Conservation (phyloP, 2,888 invertebrate genomes). For the Eutolmus rufibarbis region DNA sequence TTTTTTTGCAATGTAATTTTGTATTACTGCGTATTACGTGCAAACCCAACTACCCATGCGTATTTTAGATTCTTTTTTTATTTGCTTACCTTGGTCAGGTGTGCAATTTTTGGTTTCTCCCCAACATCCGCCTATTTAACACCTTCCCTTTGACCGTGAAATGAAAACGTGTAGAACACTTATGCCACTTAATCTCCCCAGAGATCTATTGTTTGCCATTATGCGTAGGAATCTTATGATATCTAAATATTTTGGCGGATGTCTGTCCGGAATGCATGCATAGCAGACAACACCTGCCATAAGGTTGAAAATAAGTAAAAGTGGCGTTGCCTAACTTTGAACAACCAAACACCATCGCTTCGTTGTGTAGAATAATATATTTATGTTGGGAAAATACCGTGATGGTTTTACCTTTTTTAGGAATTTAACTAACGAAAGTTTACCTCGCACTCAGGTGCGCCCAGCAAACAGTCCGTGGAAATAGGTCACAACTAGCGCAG, state of each 20-base stretch:
- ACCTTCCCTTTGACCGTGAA: background rate
- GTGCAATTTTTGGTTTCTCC: slow-evolving; percentile 6
- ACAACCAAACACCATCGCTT: background rate
- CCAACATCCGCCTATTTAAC: slow-evolving; percentile 8
- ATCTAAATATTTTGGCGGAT: background rate
- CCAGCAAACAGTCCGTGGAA: background rate
- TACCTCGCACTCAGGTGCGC: background rate
- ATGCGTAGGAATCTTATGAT: background rate
- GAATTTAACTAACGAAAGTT: background rate
- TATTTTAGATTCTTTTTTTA: background rate
- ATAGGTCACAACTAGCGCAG: background rate
- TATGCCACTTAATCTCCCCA: background rate
- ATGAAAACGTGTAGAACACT: background rate
- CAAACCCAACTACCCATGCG: background rate
- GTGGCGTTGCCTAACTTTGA: background rate
- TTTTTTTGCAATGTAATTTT: background rate
- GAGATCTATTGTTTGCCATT: background rate
- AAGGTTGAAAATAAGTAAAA: background rate
- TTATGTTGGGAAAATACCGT: background rate
- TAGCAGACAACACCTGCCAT: background rate
- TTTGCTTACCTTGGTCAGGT: background rate
- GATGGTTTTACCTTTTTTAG: background rate
- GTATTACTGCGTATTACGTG: background rate
- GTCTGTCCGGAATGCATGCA: background rate
- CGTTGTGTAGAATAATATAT: background rate